A percentile compares a stretch with the other conserved stretches of the same genome.
Conservation (phyloP, 2,888 invertebrate species). For the Fissipunctia ypsillon region DNA sequence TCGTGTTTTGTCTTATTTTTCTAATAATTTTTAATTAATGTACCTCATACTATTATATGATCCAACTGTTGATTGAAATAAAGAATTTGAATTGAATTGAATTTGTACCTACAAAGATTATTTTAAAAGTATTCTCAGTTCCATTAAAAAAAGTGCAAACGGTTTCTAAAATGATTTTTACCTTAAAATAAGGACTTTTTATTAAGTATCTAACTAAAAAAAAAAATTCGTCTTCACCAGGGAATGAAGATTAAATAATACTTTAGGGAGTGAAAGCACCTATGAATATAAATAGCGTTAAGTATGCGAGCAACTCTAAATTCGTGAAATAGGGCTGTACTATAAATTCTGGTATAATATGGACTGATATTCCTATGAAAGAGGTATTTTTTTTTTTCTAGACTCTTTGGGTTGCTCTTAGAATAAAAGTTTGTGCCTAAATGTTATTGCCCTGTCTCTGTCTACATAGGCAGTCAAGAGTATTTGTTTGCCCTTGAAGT, state of each 20-base stretch:
- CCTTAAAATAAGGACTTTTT: background rate
- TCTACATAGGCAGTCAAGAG: background rate
- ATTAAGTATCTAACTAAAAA: background rate
- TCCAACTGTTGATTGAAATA: no score
- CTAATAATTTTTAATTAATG: no score
- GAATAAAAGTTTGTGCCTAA: background rate
- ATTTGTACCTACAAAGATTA: background rate
- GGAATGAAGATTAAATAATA: constrained; percentile 45
- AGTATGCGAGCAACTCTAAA: constrained; percentile 28
- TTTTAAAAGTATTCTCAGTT: background rate
- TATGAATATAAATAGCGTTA: constrained; percentile 50
- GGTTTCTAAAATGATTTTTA: background rate
- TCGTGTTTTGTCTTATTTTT: no score
- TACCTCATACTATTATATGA: no score
- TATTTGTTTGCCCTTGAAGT: background rate
- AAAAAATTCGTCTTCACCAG: constrained; percentile 15
- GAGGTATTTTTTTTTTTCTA: background rate
- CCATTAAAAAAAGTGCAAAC: no score
- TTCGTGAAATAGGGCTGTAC: constrained; percentile 31
- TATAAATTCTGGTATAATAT: constrained; percentile 19
- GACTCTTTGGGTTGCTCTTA: background rate
- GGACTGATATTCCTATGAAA: constrained; percentile 23
- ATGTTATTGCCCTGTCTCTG: background rate
- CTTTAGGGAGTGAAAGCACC: constrained; percentile 38
- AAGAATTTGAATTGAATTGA: no score